Base-by-base conservation (phyloP, 1,140 invertebrate genomes). In the Drosophila parabipectinata region DNA sequence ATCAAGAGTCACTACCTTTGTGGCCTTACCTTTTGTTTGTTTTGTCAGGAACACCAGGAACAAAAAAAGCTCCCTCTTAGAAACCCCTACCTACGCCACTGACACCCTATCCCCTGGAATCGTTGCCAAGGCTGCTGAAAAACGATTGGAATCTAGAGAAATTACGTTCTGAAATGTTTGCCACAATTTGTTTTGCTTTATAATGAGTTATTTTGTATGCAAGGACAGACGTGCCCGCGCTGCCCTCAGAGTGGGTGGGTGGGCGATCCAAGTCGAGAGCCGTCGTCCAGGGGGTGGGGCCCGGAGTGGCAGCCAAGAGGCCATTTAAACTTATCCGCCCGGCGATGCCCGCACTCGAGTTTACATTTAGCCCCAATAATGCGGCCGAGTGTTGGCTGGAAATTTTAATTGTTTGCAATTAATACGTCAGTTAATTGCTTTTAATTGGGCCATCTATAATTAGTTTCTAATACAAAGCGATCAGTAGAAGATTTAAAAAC, bases 151-250 rank as follows among this genome's bases (percentile, higher is more conserved):
- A 82, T 83, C 80, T 76, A 15, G 48, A 60, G 56, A 77, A 84
- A 84, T 85, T 72, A 73, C 63, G 77, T 56, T 60, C 45, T 84
- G 81, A 84, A 84, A 84, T 84, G 76, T 84, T 79, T 51, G 81
- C 77, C 72, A 69, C 81, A 84, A 84, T 84, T 84, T 84, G 81
- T 84, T 80, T 73, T 80, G 81, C 73, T 71, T 80, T 84, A 83
- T 84, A 84, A 84, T 84, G 77, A 84, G 81, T 77, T 72, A 67
- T 72, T 79, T 76, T 74, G 60, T 79, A 74, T 73, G 77, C 59
- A 45, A 63, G 73, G 66, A 48, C 56, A 66, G 53, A 53, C 60
- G 30, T 39, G 41, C 52, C 30, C n/a, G 10, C 34, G 32, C 26
- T 21, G 21, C n/a, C 45, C 21, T 15, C 26, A 30, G 9, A 52